Conservation (phyloP, 2,797 vertebrate species). For the Melanogrammus aeglefinus region DNA sequence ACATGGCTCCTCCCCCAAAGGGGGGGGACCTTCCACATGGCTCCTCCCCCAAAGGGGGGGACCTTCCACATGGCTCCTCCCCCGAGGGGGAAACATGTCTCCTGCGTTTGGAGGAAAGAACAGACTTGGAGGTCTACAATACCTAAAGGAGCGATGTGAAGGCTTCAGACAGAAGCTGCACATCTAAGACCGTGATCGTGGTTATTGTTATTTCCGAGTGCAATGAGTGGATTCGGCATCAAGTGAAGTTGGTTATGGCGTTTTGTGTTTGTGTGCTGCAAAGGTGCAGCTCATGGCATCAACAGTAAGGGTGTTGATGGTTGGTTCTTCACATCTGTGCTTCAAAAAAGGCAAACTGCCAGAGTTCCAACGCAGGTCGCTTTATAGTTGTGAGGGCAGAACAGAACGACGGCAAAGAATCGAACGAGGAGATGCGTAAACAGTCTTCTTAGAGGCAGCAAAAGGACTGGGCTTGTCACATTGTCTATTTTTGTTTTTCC, state of each 20-base stretch:
- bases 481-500: slow-evolving; percentile 62
- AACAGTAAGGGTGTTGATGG: slow-evolving; percentile 72
- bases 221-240: slow-evolving; percentile 71
- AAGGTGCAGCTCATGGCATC: slow-evolving; percentile 67
- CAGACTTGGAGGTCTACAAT: slow-evolving; percentile 36
- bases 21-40: too few species aligned
- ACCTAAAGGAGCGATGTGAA: slow-evolving; percentile 46
- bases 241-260: slow-evolving; percentile 82
- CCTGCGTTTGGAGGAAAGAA: slow-evolving; percentile 10
- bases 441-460: slow-evolving; percentile 98
- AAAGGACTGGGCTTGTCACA: slow-evolving; percentile 96
- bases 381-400: slow-evolving; percentile 48
- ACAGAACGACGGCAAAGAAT: slow-evolving; percentile 37
- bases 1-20: too few species aligned
- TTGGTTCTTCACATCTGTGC: slow-evolving; percentile 90
- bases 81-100: not conserved
- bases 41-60: too few species aligned
- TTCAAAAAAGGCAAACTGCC: slow-evolving; percentile 79
- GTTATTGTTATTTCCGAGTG: slow-evolving; percentile 61
- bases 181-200: slow-evolving; percentile 47
- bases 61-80: too few species aligned
- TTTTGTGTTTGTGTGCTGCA: slow-evolving; percentile 73
- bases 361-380: slow-evolving; percentile 83
- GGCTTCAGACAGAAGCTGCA: slow-evolving; percentile 69
- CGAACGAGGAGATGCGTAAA: slow-evolving; percentile 84